Base-by-base conservation (phyloP, 2,113 vertebrate genomes). In the Galbula dea region DNA sequence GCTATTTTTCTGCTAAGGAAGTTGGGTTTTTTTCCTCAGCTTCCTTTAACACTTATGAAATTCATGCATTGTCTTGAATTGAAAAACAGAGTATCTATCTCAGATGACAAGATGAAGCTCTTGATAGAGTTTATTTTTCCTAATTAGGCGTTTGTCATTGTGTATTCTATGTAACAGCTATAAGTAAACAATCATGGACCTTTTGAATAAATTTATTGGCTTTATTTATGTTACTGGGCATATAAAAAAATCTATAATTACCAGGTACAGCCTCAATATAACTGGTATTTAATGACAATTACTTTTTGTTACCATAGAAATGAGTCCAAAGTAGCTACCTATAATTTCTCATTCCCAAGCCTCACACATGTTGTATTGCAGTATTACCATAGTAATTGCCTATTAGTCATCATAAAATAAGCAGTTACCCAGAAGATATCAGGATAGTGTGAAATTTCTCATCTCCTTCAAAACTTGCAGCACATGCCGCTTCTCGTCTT, bases 241-340 rank as follows among this genome's bases (percentile, higher is more conserved):
- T 97, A 97, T 98, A 98, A 98, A 98, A 98, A 98, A 97, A 91
- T 97, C 97, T 97, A 98, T 98, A 98, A 98, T 98, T 98, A 97
- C 97, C 97, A 98, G 98, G 97, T 98, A 97, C 88, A 98, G 94
- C 94, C 73, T 54, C 97, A 94, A 79, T 96, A 97, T 97, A 98
- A 98, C 97, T 96, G 97, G 94, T 97, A 97, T 98, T 98, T 98
- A 98, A 98, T 98, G 97, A 97, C 97, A 98, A 98, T 98, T 98
- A 97, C 97, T 97, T 98, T 98, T 97, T 98, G 98, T 98, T 98
- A 97, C 98, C 98, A 98, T 98, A 98, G 98, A 98, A 98, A 98
- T 98, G 96, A 97, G 97, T 97, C 96, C 97, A 94, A 96, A 97
- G 96, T 96, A 97, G 97, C 97, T 98, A 98, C 97, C 97, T 97